A percentile compares a stretch with the other conserved stretches of the same genome.
Evolutionary conservation across 1,140 invertebrate genomes (phyloP).

Genomic region (Drosophila nasuta): DNA sequence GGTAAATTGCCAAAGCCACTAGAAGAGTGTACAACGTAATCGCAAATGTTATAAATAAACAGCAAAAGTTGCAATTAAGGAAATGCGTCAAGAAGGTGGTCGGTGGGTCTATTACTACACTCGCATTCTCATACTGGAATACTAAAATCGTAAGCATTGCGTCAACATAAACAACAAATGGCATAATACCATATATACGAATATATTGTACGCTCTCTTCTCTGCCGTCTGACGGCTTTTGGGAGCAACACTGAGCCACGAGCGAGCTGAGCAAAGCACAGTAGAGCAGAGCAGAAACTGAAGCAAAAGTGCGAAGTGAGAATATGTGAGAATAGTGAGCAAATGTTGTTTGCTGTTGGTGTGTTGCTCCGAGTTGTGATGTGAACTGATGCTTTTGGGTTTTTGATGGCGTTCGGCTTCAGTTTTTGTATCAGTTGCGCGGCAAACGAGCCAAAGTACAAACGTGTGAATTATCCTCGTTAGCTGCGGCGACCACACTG

Average conservation of each 20-base stretch:
- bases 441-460: slow-evolving; percentile 69
- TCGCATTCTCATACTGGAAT: too few relatives aligned
- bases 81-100: slow-evolving; percentile 55
- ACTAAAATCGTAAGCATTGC: slow-evolving; percentile 11
- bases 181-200: too few relatives aligned
- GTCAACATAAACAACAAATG: slow-evolving; percentile 52
- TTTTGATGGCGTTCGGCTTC: slow-evolving; percentile 26
- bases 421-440: slow-evolving; percentile 66
- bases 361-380: slow-evolving; percentile 16
- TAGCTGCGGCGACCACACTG: slow-evolving; percentile 15
- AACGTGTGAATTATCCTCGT: slow-evolving; percentile 73
- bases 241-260: not conserved
- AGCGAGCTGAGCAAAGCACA: slow-evolving; percentile 1
- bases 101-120: not conserved
- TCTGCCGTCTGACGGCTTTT: slow-evolving; percentile 1
- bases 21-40: slow-evolving; percentile 22
- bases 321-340: slow-evolving; percentile 40
- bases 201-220: not conserved
- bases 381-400: slow-evolving; percentile 31
- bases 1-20: slow-evolving; percentile 3
- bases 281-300: not conserved
- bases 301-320: slow-evolving; percentile 40
- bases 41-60: slow-evolving; percentile 65
- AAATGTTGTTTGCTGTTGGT: not conserved
- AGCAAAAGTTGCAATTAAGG: slow-evolving; percentile 53